These are phyloP conservation scores for Muscina levida DNA, from an alignment of 2,888 invertebrate genomes.

Conservation along the genomic window DNA sequence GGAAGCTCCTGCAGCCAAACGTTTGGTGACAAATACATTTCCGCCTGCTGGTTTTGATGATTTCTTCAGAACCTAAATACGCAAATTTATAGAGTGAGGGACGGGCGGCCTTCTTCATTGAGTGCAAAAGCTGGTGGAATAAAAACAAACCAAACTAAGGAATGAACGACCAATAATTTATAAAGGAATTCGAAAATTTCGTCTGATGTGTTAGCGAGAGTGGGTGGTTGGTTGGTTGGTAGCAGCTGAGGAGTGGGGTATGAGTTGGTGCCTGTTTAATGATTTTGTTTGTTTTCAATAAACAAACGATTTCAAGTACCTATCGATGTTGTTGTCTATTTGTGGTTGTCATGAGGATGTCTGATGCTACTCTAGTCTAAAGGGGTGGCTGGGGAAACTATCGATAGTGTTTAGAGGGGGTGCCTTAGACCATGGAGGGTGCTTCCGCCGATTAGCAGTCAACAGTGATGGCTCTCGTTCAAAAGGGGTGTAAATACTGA, in stretches of 20 bases:
- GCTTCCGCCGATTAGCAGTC: constrained; percentile 15
- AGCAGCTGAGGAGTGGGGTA: neutral
- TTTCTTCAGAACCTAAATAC: constrained; percentile 60
- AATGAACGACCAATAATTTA: neutral
- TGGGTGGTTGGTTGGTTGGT: neutral
- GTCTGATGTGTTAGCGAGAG: neutral
- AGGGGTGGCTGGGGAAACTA: neutral
- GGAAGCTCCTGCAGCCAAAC: constrained; percentile 46
- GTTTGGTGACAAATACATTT: constrained; percentile 56
- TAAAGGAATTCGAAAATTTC: neutral
- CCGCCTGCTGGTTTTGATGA: constrained; percentile 44
- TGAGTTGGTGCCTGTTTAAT: constrained; percentile 31
- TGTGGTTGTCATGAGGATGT: constrained; percentile 27
- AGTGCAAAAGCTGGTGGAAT: constrained; percentile 10
- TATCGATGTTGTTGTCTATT: constrained; percentile 1
- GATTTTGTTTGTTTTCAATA: constrained; percentile 31
- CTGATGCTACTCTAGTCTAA: neutral
- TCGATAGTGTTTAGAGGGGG: neutral
- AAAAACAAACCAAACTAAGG: constrained; percentile 1
- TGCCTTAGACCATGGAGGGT: neutral
- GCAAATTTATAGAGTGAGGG: constrained; percentile 69
- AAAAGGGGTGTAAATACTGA: constrained; percentile 45
- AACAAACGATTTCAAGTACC: constrained; percentile 19
- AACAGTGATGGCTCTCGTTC: neutral
- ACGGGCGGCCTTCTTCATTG: neutral